phyloP scores from a whole-genome alignment of 2,888 invertebrate genomes.

The Drosophila demipolita region DNA sequence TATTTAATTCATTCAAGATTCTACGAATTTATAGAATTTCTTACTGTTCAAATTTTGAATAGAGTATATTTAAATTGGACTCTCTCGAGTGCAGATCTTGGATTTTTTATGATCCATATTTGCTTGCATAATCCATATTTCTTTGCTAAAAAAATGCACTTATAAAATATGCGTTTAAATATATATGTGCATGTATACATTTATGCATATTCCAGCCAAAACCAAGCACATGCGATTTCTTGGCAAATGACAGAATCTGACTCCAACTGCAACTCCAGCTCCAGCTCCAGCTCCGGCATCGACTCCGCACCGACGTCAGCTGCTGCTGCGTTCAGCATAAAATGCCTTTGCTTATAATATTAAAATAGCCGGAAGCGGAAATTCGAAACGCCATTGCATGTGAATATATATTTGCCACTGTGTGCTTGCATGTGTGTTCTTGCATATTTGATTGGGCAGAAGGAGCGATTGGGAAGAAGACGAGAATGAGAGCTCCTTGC shows the following conservation, averaged over 20 bases:
- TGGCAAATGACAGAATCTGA: constrained; percentile 49
- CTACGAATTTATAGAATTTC: background rate
- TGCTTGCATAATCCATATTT: constrained; percentile 70
- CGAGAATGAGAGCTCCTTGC: constrained; percentile 46
- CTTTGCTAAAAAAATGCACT: constrained; percentile 12
- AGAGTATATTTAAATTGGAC: background rate
- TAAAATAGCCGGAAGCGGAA: constrained; percentile 81
- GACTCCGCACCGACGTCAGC: constrained; percentile 34
- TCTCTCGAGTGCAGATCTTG: background rate
- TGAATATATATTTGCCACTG: constrained; percentile 30
- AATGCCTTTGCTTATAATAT: constrained; percentile 79
- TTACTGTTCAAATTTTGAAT: background rate
- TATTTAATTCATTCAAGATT: background rate
- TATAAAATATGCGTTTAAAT: background rate
- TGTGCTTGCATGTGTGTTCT: constrained; percentile 23
- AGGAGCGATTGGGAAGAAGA: constrained; percentile 4
- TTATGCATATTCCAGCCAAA: constrained; percentile 4
- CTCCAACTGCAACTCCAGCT: constrained; percentile 2
- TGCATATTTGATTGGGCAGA: constrained; percentile 67
- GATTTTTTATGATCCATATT: constrained; percentile 35
- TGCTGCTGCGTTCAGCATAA: constrained; percentile 72
- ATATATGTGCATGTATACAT: background rate
- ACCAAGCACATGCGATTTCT: constrained; percentile 33
- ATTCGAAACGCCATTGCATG: constrained; percentile 76
- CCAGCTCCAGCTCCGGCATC: constrained; percentile 2